Conservation (phyloP, 2,113 vertebrate species). For the Rhinolophus sinicus region DNA sequence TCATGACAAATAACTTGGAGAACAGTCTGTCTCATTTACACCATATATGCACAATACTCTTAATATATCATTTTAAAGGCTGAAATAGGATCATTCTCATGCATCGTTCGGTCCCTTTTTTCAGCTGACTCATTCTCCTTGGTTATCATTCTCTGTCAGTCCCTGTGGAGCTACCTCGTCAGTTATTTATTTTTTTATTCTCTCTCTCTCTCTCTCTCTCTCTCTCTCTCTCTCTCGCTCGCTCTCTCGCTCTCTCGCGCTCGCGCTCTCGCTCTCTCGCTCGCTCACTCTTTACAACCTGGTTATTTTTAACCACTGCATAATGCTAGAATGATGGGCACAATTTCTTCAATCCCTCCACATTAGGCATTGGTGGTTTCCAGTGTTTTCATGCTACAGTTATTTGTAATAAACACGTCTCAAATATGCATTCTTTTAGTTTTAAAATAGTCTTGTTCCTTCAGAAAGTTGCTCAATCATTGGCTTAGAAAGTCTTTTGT, state of each 20-base stretch:
- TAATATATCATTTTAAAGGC: neutral
- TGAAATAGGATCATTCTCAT: neutral
- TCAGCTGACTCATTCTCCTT: neutral
- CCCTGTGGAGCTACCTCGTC: too few relatives aligned
- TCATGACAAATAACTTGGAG: neutral
- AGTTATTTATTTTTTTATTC: too few relatives aligned
- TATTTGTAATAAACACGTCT: neutral
- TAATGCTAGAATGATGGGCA: neutral
- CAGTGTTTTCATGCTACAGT: conserved; percentile 1
- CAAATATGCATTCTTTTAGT: conserved; percentile 27
- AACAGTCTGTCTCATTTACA: neutral
- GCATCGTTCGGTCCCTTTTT: neutral
- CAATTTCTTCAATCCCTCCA: neutral
- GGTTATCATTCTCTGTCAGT: neutral
- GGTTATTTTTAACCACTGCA: conserved; percentile 38
- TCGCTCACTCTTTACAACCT: too few relatives aligned
- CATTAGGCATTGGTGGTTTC: conserved; percentile 25
- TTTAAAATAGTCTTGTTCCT: conserved; percentile 38
- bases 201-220: too few relatives aligned
- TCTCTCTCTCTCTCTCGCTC: too few relatives aligned
- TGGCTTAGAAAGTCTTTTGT: conserved; percentile 29
- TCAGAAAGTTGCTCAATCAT: conserved; percentile 44
- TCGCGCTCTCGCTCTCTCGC: too few relatives aligned
- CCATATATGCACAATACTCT: neutral
- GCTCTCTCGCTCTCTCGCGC: too few relatives aligned